These are phyloP conservation scores for Arnoldichthys spilopterus DNA, from an alignment of 2,797 vertebrate species.

Conservation along the genomic window DNA sequence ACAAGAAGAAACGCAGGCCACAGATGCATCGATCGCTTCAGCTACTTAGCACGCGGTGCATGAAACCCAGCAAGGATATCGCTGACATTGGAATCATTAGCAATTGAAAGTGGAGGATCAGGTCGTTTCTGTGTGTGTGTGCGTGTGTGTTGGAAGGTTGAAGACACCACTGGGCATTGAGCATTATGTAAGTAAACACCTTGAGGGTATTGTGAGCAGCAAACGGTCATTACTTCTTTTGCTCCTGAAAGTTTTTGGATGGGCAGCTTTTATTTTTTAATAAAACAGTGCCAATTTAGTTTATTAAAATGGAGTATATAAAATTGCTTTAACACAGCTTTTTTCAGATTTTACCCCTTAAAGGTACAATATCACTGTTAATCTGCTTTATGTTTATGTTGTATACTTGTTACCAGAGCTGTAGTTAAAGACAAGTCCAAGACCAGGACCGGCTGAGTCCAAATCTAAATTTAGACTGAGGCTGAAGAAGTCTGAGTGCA, in stretches of 20 bases:
- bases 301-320: too few relatives aligned
- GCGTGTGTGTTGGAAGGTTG: conserved; percentile 4
- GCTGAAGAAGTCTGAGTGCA: too few relatives aligned
- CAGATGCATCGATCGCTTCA: conserved; percentile 42
- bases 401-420: too few relatives aligned
- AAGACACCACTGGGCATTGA: not conserved
- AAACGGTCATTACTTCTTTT: not conserved
- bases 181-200: not conserved
- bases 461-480: too few relatives aligned
- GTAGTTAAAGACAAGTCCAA: too few relatives aligned
- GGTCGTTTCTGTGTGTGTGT: not conserved
- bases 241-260: not conserved
- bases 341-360: too few relatives aligned
- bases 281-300: too few relatives aligned
- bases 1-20: conserved; percentile 40
- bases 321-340: too few relatives aligned
- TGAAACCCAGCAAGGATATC: conserved; percentile 35
- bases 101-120: conserved; percentile 23
- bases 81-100: conserved; percentile 31
- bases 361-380: too few relatives aligned
- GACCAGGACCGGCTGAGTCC: too few relatives aligned
- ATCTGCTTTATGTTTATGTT: too few relatives aligned
- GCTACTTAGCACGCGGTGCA: conserved; percentile 35
- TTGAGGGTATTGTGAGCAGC: not conserved
- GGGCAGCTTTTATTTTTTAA: not conserved